Base-by-base conservation (phyloP, 2,797 vertebrate genomes). In the Lateolabrax maculatus region DNA sequence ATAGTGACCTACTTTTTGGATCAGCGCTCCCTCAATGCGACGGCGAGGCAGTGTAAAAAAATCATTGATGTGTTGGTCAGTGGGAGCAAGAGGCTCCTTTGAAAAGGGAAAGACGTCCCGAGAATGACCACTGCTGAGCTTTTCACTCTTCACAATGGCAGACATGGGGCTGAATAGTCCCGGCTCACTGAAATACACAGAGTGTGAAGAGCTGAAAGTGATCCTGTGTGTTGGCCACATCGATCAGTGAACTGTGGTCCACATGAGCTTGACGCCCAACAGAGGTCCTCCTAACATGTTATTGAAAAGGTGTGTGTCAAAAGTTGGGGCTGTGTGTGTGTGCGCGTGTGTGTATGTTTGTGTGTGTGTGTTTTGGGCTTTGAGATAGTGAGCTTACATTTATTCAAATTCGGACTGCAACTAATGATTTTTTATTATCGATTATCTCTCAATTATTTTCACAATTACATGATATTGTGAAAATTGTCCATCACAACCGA, bases 1-100 rank as follows among this genome's bases (percentile, higher is more conserved):
- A 84, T 1, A 0, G 64, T 89, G 90, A 87, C 89, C 90, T 90
- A 90, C 75, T 90, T 91, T 87, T 52, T 75, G 25, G 27, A 49
- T 74, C 13, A 9, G 6, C 39, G 46, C 43, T 85, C 29, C n/a
- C 31, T 52, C 9, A 49, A 37, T 49, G 36, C 3, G 6, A 51
- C 11, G 19, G 29, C 9, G 6, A 15, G 64, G 34, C 15, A 3
- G 3, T 19, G 31, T 70, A 34, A 12, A 34, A 46, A 48, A 65
- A 56, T 2, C 27, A 41, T 43, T 77, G 74, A 89, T 27, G 79
- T 36, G 57, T 31, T 39, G 71, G 64, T 69, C 72, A 44, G 29
- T 23, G 25, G 48, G 16, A 61, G 55, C 41, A 7, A 62, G 19
- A 43, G 19, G 11, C 36, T 75, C 11, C 18, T 62, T 60, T 66